Evolutionary conservation across 2,797 vertebrate species (phyloP).

Genomic region (Dermochelys coriacea): DNA sequence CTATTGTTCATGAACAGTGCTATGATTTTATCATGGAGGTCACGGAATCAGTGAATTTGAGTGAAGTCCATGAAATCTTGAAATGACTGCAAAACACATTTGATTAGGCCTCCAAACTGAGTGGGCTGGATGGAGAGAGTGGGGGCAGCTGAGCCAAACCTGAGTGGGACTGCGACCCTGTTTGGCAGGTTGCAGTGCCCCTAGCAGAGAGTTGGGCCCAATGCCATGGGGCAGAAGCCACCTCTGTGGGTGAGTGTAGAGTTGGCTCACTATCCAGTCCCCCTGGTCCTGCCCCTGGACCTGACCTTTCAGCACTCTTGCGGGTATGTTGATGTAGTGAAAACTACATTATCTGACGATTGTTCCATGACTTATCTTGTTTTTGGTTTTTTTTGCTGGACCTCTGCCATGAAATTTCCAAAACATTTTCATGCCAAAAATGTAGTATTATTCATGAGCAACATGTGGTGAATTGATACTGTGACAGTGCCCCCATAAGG

Average conservation of each 20-base stretch:
- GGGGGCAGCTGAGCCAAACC: neutral
- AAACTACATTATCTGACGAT: neutral
- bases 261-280: neutral
- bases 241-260: neutral
- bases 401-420: neutral
- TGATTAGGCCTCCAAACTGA: neutral
- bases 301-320: neutral
- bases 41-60: no score
- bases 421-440: neutral
- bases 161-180: neutral
- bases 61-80: no score
- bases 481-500: no score
- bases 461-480: slow-evolving; percentile 1
- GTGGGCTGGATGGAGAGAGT: neutral
- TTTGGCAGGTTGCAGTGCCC: neutral
- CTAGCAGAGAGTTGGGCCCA: neutral
- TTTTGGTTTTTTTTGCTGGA: no score
- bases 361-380: no score
- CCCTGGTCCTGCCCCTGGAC: neutral
- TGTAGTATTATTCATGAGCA: neutral
- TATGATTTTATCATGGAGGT: neutral
- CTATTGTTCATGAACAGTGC: neutral
- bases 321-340: neutral
- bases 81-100: neutral
- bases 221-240: neutral